A percentile compares a stretch with the other conserved stretches of the same genome.
Evolutionary conservation across 2,888 invertebrate genomes (phyloP).

Genomic region (Lepeophtheirus nordmannii): DNA sequence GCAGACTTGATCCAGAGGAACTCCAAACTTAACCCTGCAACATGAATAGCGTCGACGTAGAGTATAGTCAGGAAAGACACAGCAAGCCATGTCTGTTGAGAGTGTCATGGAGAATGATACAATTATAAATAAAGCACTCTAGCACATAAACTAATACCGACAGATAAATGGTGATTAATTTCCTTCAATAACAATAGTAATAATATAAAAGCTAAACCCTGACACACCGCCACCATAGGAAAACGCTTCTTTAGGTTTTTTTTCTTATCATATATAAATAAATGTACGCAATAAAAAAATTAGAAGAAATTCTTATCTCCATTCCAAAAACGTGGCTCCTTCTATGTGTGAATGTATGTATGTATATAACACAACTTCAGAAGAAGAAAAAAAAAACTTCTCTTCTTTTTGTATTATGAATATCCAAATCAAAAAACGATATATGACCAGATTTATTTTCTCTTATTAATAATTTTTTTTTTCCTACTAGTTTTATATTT

Average conservation of each 20-base stretch:
- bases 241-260: neutral
- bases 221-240: neutral
- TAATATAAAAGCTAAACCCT: too few relatives aligned
- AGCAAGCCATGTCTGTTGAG: conserved; percentile 16
- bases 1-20: conserved; percentile 75
- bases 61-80: conserved; percentile 10
- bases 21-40: conserved; percentile 74
- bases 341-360: neutral
- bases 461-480: too few relatives aligned
- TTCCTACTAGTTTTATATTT: neutral
- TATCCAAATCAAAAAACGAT: neutral
- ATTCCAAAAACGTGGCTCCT: neutral
- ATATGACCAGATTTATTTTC: too few relatives aligned
- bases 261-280: neutral
- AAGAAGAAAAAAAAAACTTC: neutral
- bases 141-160: too few relatives aligned
- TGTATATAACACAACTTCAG: neutral
- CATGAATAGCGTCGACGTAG: conserved; percentile 18
- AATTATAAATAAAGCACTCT: too few relatives aligned
- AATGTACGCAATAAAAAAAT: neutral
- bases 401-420: neutral
- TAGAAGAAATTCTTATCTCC: conserved; percentile 2
- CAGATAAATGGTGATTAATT: too few relatives aligned
- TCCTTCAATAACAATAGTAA: too few relatives aligned
- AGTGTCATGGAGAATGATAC: neutral